Conservation (phyloP, 2,797 vertebrate genomes). For the Acanthopagrus latus region DNA sequence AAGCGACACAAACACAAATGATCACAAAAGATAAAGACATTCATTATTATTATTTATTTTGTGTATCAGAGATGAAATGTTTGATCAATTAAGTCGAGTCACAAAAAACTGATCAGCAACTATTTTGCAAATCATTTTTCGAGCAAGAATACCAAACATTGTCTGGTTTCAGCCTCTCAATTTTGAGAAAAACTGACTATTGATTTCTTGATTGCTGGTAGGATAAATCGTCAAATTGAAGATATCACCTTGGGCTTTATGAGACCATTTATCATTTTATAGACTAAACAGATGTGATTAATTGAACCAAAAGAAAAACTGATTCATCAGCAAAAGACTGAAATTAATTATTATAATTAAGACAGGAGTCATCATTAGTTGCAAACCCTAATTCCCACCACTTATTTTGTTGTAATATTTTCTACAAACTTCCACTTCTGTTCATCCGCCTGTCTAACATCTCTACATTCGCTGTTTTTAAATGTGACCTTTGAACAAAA, state of each 20-base stretch:
- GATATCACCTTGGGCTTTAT: no score
- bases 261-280: not conserved
- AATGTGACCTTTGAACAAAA: not conserved
- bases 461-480: not conserved
- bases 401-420: no score
- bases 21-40: not conserved
- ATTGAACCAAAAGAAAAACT: no score
- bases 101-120: not conserved
- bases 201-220: not conserved
- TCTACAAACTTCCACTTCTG: no score
- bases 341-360: no score
- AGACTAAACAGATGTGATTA: no score
- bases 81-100: not conserved
- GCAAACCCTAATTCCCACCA: no score
- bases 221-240: not conserved
- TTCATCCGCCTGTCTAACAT: not conserved
- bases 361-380: no score
- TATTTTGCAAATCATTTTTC: not conserved
- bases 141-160: not conserved
- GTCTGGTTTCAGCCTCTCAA: not conserved
- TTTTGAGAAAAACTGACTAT: not conserved
- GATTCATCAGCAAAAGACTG: no score
- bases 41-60: not conserved
- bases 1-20: no score
- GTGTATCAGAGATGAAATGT: not conserved